phyloP scores from a whole-genome alignment of 2,888 invertebrate genomes.

The Epistrophe eligans region DNA sequence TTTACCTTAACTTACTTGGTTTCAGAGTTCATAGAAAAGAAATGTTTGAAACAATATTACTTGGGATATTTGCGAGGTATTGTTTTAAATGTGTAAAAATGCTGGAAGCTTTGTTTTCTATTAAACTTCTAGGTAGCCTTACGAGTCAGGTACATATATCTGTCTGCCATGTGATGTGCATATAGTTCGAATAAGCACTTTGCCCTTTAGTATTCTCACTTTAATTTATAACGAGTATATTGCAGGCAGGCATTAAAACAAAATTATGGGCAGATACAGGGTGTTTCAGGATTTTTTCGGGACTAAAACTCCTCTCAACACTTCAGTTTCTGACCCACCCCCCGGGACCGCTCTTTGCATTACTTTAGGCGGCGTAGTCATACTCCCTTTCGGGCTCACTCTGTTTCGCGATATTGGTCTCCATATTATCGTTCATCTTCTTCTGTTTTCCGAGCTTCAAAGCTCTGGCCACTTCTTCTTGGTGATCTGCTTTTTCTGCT shows the following conservation, averaged over 20 bases:
- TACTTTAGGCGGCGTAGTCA: too few species aligned
- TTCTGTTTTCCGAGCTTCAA: too few species aligned
- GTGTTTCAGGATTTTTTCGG: too few species aligned
- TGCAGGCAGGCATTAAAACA: neutral
- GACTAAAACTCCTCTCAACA: too few species aligned
- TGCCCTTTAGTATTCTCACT: constrained; percentile 1
- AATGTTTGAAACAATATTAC: constrained; percentile 38
- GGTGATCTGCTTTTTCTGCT: too few species aligned
- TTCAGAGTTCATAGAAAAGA: neutral
- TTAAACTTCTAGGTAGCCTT: constrained; percentile 20
- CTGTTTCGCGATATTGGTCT: too few species aligned
- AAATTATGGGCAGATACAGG: too few species aligned
- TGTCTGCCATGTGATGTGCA: neutral
- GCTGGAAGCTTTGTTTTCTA: constrained; percentile 19
- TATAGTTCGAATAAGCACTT: neutral
- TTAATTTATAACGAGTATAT: neutral
- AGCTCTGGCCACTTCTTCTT: too few species aligned
- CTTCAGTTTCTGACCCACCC: too few species aligned
- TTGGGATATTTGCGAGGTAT: constrained; percentile 34
- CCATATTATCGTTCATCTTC: too few species aligned
- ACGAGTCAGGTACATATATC: neutral
- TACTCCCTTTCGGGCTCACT: too few species aligned
- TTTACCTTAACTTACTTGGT: constrained; percentile 40
- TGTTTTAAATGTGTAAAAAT: constrained; percentile 45
- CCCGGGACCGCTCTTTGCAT: too few species aligned